A percentile compares a stretch with the other conserved stretches of the same genome.
These are phyloP conservation scores for Tenodera sinensis DNA, from an alignment of 2,888 invertebrate genomes.

Conservation along the genomic window DNA sequence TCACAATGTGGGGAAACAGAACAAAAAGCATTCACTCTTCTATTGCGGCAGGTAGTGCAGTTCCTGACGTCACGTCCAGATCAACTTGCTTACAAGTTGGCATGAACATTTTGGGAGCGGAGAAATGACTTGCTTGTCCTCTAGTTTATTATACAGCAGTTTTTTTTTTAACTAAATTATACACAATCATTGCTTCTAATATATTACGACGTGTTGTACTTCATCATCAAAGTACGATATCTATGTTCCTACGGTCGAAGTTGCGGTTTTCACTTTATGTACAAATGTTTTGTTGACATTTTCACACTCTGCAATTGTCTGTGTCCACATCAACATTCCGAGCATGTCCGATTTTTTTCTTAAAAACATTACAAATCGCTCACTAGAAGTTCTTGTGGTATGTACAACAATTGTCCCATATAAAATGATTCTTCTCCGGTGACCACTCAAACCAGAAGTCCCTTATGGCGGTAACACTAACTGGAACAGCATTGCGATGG, in stretches of 20 bases:
- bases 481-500: not conserved
- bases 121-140: not conserved
- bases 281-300: not conserved
- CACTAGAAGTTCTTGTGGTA: not conserved
- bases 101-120: not conserved
- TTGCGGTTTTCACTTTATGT: not conserved
- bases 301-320: not conserved
- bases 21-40: not conserved
- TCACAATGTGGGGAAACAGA: not conserved
- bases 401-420: not conserved
- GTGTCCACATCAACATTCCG: not conserved
- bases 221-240: not conserved
- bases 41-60: no score
- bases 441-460: not conserved
- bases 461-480: not conserved
- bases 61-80: not conserved
- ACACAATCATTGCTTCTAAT: slow-evolving; percentile 4
- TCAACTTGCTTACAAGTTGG: no score
- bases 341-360: not conserved
- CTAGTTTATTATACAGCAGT: not conserved
- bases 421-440: not conserved
- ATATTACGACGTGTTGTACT: not conserved
- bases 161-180: not conserved
- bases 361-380: not conserved
- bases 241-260: no score